Conservation (phyloP, 2,113 vertebrate species). For the Caretta caretta region DNA sequence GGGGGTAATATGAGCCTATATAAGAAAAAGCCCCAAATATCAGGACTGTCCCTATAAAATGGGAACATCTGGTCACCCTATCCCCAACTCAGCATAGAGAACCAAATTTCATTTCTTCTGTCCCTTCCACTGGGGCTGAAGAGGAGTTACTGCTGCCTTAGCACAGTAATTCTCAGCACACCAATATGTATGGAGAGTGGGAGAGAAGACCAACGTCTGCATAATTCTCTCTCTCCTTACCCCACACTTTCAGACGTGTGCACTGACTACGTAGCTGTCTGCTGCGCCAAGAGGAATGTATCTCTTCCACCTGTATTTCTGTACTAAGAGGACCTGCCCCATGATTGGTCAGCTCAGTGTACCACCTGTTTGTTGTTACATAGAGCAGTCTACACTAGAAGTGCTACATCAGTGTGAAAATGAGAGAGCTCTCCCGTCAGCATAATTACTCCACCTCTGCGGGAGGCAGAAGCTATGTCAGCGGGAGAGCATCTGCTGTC, state of each 20-base stretch:
- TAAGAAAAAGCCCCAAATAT: too few relatives aligned
- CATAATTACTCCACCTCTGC: too few relatives aligned
- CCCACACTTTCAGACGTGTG: not conserved
- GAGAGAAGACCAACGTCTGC: not conserved
- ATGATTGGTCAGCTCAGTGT: not conserved
- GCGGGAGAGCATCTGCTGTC: too few relatives aligned
- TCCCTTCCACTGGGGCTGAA: not conserved
- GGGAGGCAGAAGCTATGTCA: too few relatives aligned
- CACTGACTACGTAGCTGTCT: not conserved
- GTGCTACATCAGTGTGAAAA: too few relatives aligned
- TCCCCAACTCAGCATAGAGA: not conserved
- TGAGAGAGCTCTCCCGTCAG: too few relatives aligned
- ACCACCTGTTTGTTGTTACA: not conserved
- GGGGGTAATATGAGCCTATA: too few relatives aligned
- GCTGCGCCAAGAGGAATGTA: not conserved
- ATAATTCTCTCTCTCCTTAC: not conserved
- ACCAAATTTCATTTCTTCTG: not conserved
- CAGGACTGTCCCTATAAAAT: too few relatives aligned
- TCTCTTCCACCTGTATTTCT: not conserved
- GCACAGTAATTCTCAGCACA: not conserved
- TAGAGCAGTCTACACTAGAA: not conserved
- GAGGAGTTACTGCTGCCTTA: not conserved
- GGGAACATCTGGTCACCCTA: too few relatives aligned
- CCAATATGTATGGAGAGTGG: not conserved
- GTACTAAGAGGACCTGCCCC: not conserved